Conservation (phyloP, 1,140 invertebrate genomes). For the Manduca sexta region DNA sequence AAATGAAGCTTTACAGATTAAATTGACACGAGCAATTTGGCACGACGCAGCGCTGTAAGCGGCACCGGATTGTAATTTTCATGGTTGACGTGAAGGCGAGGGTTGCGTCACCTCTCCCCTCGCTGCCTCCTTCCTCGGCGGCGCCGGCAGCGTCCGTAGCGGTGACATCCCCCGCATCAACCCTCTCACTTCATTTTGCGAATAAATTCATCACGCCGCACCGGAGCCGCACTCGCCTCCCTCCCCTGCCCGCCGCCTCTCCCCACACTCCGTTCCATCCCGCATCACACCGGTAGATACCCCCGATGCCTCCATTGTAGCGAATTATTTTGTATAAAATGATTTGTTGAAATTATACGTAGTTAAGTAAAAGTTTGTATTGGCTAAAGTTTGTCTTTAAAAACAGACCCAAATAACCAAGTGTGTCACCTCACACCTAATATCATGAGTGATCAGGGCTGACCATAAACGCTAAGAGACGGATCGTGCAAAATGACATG, state of each 20-base stretch:
- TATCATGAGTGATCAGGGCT: too few relatives aligned
- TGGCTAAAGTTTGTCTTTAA: too few relatives aligned
- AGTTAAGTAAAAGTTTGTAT: too few relatives aligned
- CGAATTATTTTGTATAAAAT: too few relatives aligned
- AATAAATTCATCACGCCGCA: slow-evolving; percentile 34
- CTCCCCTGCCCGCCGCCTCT: background rate
- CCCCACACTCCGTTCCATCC: background rate
- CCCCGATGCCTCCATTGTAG: too few relatives aligned
- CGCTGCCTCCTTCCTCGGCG: background rate
- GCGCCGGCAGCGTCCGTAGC: slow-evolving; percentile 2
- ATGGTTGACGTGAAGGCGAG: slow-evolving; percentile 20
- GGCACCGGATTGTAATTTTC: slow-evolving; percentile 22
- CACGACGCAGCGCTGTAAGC: slow-evolving; percentile 7
- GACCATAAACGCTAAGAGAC: too few relatives aligned
- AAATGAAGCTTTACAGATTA: background rate
- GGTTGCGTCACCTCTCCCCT: background rate
- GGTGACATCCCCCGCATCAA: background rate
- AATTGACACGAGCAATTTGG: slow-evolving; percentile 19
- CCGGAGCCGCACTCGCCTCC: background rate
- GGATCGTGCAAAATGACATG: too few relatives aligned
- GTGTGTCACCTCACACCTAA: too few relatives aligned
- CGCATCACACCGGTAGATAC: too few relatives aligned
- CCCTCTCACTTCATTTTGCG: slow-evolving; percentile 32
- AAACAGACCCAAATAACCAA: too few relatives aligned
- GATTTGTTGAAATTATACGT: too few relatives aligned